Evolutionary conservation across 2,888 invertebrate species (phyloP).

Genomic region (Nemapogon koenigi): DNA sequence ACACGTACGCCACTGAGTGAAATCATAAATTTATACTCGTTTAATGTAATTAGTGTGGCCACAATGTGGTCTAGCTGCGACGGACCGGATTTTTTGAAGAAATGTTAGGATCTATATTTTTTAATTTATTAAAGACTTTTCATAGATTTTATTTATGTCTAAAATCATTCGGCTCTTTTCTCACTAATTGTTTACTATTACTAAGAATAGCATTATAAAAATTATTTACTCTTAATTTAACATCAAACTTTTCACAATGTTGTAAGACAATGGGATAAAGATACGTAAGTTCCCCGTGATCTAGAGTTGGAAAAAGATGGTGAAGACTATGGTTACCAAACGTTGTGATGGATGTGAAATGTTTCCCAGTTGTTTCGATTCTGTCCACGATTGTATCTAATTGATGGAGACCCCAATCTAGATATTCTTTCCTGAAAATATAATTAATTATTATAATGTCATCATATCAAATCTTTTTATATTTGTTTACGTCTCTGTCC

Average conservation of each 20-base stretch:
- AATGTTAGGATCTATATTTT: too few species aligned
- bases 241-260: conserved; percentile 70
- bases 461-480: too few species aligned
- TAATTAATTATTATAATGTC: too few species aligned
- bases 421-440: conserved; percentile 41
- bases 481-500: too few species aligned
- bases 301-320: conserved; percentile 82
- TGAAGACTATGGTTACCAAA: conserved; percentile 83
- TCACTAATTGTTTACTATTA: conserved; percentile 61
- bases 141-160: conserved; percentile 24
- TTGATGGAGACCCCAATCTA: conserved; percentile 82
- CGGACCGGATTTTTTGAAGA: too few species aligned
- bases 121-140: too few species aligned
- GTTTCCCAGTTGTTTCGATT: conserved; percentile 68
- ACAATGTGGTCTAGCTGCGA: too few species aligned
- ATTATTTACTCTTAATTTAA: conserved; percentile 50
- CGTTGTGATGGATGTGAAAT: conserved; percentile 71
- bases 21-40: too few species aligned
- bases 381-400: conserved; percentile 77
- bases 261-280: conserved; percentile 69
- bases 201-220: conserved; percentile 71
- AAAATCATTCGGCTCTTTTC: conserved; percentile 41
- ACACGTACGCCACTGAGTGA: too few species aligned
- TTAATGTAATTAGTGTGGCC: too few species aligned
- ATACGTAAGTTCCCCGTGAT: conserved; percentile 73